Evolutionary conservation across 2,113 vertebrate genomes (phyloP).

Genomic region (Muscicapa adusta): DNA sequence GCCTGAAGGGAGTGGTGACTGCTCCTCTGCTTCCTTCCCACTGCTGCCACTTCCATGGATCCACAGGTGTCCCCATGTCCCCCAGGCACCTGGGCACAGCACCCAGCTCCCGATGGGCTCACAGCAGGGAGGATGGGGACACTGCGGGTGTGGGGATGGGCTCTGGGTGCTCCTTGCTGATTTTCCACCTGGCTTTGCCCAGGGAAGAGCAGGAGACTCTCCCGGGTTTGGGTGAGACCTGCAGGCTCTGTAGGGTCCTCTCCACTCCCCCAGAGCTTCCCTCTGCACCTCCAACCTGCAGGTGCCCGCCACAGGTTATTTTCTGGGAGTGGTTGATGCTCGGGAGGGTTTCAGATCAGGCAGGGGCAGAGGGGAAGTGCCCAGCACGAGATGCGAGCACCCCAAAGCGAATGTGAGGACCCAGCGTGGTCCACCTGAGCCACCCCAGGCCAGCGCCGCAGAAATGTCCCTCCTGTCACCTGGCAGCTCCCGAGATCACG

Average conservation of each 20-base stretch:
- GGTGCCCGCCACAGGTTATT: background rate
- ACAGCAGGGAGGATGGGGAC: accelerated
- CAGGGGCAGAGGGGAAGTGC: accelerated
- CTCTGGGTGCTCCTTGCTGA: background rate
- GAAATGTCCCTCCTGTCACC: background rate
- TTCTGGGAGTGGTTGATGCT: background rate
- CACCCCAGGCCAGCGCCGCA: accelerated
- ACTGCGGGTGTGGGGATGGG: background rate
- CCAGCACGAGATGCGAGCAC: background rate
- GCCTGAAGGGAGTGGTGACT: accelerated
- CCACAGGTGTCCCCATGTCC: accelerated
- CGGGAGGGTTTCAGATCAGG: background rate
- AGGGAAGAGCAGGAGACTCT: background rate
- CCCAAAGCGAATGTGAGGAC: background rate
- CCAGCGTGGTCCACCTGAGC: accelerated
- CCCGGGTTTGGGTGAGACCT: background rate
- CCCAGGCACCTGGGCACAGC: background rate
- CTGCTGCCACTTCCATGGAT: background rate
- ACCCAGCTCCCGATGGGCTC: accelerated
- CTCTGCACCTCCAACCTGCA: background rate
- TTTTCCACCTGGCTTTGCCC: background rate
- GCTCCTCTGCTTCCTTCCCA: background rate
- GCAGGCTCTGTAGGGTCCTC: background rate
- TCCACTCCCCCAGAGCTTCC: no score
- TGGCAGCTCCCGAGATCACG: background rate